phyloP scores from a whole-genome alignment of 2,888 invertebrate species.

The Acanthosepion esculentum region DNA sequence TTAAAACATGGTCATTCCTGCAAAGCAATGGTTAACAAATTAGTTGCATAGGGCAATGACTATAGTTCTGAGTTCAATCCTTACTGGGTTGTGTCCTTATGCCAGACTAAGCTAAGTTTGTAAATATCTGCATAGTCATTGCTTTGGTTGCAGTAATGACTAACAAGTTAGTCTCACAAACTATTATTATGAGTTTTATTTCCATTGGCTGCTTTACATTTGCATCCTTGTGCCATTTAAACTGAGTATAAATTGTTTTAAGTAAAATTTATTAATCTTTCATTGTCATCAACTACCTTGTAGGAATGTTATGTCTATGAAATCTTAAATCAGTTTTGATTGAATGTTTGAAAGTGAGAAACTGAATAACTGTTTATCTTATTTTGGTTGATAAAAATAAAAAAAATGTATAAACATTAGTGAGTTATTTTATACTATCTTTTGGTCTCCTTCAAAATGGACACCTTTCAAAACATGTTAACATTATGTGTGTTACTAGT shows the following conservation, averaged over 20 bases:
- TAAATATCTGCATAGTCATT: too few relatives aligned
- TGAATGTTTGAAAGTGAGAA: not conserved
- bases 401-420: not conserved
- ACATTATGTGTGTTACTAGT: not conserved
- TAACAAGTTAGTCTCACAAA: too few relatives aligned
- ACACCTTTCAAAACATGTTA: slow-evolving; percentile 5
- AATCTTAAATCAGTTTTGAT: not conserved
- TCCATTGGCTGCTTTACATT: too few relatives aligned
- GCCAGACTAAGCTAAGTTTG: too few relatives aligned
- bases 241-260: not conserved
- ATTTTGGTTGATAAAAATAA: not conserved
- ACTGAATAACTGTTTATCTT: not conserved
- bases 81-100: too few relatives aligned
- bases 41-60: too few relatives aligned
- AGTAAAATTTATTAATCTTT: not conserved
- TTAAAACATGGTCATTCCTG: too few relatives aligned
- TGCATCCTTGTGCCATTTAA: too few relatives aligned
- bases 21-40: too few relatives aligned
- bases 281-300: not conserved
- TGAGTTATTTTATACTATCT: not conserved
- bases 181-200: too few relatives aligned
- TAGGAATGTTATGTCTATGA: not conserved
- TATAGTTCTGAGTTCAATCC: too few relatives aligned
- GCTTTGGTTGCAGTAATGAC: too few relatives aligned
- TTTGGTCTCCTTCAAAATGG: not conserved